Evolutionary conservation across 2,797 vertebrate species (phyloP).

Genomic region (Sparidentex hasta): DNA sequence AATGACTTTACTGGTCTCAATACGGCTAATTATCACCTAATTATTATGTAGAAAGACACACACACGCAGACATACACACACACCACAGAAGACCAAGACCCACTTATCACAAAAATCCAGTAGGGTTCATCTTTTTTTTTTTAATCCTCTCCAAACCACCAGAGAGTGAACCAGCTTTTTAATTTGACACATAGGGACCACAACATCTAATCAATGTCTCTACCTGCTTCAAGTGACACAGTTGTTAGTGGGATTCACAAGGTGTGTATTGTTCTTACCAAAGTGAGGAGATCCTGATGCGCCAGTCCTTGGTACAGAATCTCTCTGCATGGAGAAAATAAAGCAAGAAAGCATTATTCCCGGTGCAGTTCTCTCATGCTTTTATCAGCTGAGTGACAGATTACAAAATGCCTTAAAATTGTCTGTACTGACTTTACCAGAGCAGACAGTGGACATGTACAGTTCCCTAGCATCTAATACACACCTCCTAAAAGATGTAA

Average conservation of each 20-base stretch:
- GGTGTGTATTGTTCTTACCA: constrained; percentile 62
- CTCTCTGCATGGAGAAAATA: constrained; percentile 69
- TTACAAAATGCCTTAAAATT: constrained; percentile 22
- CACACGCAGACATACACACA: constrained; percentile 2
- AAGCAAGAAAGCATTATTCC: constrained; percentile 18
- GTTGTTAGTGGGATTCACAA: neutral
- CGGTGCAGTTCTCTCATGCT: neutral
- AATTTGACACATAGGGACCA: constrained; percentile 61
- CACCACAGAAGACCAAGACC: neutral
- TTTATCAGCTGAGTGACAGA: constrained; percentile 24
- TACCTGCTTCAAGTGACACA: neutral
- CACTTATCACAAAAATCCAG: neutral
- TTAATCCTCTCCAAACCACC: constrained; percentile 53
- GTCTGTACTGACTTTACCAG: constrained; percentile 12
- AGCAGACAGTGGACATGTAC: neutral
- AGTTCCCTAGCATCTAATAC: neutral
- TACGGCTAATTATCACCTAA: constrained; percentile 53
- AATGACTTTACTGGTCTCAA: constrained; percentile 17
- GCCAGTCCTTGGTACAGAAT: constrained; percentile 50
- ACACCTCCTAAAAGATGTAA: neutral
- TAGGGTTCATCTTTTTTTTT: neutral
- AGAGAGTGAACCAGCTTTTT: constrained; percentile 53
- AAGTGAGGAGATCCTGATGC: constrained; percentile 56
- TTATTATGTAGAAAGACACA: constrained; percentile 4
- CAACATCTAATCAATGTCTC: neutral